A percentile compares a stretch with the other conserved stretches of the same genome.
Evolutionary conservation across 2,888 invertebrate genomes (phyloP).

Genomic region (Sphaerophoria taeniata): DNA sequence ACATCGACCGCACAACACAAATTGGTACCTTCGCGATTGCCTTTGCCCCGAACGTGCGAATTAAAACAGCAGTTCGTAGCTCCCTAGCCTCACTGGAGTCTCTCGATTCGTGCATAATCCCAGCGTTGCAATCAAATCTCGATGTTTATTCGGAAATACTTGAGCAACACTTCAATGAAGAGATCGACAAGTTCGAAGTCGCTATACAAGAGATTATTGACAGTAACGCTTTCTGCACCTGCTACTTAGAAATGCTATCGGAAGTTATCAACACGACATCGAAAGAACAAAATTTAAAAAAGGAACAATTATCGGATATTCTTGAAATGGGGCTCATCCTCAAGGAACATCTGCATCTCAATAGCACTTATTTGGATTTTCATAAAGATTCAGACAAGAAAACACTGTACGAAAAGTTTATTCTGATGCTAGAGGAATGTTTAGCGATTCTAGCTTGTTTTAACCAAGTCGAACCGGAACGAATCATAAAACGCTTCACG

Average conservation of each 20-base stretch:
- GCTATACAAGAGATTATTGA: conserved; percentile 81
- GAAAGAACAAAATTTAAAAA: conserved; percentile 76
- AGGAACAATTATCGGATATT: conserved; percentile 76
- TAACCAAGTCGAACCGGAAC: conserved; percentile 78
- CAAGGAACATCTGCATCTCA: conserved; percentile 79
- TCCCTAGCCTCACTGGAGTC: conserved; percentile 82
- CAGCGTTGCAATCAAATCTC: conserved; percentile 78
- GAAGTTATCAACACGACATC: conserved; percentile 72
- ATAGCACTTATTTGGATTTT: conserved; percentile 76
- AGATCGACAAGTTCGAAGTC: conserved; percentile 78
- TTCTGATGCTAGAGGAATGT: conserved; percentile 80
- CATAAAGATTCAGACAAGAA: conserved; percentile 68
- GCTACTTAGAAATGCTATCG: conserved; percentile 78
- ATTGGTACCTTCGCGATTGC: conserved; percentile 81
- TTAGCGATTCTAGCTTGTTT: conserved; percentile 79
- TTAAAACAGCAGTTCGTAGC: conserved; percentile 79
- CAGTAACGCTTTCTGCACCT: conserved; percentile 78
- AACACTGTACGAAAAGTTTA: conserved; percentile 77
- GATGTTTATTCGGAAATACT: conserved; percentile 79
- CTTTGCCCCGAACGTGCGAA: conserved; percentile 79
- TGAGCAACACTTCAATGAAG: conserved; percentile 81
- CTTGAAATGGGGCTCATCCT: conserved; percentile 78
- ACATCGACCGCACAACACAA: conserved; percentile 81
- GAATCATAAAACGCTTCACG: conserved; percentile 81
- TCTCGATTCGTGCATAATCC: conserved; percentile 80